These are phyloP conservation scores for Asarcornis scutulata DNA, from an alignment of 2,113 vertebrate species.

Conservation along the genomic window DNA sequence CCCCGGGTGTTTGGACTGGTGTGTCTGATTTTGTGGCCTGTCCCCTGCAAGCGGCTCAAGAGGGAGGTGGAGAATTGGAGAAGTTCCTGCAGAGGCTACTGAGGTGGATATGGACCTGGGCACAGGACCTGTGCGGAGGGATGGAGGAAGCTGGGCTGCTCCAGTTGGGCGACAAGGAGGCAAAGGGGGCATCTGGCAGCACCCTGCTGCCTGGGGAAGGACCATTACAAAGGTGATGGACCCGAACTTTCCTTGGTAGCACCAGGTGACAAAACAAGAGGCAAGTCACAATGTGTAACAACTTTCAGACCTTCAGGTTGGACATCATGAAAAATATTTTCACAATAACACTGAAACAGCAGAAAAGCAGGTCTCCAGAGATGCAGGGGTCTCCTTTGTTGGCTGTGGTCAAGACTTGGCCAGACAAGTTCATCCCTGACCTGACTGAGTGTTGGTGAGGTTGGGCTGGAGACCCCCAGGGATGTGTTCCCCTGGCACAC, in stretches of 20 bases:
- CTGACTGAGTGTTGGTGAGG: not conserved
- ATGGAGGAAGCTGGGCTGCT: not conserved
- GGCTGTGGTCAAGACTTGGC: not conserved
- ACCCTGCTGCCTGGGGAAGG: not conserved
- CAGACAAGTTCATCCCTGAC: not conserved
- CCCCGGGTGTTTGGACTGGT: accelerated
- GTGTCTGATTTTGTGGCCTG: not conserved
- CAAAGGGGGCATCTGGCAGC: not conserved
- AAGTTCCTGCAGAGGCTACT: not conserved
- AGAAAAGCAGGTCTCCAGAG: not conserved
- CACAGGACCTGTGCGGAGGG: accelerated
- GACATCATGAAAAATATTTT: not conserved
- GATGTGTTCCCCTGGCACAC: not conserved
- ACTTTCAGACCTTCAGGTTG: not conserved
- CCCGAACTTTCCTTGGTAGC: not conserved
- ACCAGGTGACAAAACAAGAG: not conserved
- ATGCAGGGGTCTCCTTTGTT: accelerated
- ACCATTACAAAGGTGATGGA: not conserved
- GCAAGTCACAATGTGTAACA: not conserved
- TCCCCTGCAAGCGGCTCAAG: not conserved
- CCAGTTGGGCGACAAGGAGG: not conserved
- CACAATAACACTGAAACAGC: not conserved
- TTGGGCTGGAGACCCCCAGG: accelerated
- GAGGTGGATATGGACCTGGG: not conserved
- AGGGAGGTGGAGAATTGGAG: not conserved